Evolutionary conservation across 2,113 vertebrate species (phyloP).

Genomic region (Bubo scandiacus): DNA sequence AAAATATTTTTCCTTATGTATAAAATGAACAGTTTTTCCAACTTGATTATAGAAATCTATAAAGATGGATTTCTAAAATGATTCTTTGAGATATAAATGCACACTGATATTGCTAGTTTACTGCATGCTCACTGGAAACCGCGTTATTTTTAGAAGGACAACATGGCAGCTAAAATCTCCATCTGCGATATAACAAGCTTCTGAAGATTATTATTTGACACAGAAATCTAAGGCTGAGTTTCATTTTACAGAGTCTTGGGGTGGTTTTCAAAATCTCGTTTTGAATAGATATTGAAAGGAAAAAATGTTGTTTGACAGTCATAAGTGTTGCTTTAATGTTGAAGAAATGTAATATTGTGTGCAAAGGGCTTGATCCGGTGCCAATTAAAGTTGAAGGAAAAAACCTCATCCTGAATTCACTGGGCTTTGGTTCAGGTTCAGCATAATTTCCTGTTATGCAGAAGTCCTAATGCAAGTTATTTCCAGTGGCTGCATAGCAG

Average conservation of each 20-base stretch:
- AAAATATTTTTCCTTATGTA: neutral
- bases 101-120: conserved; percentile 39
- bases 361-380: neutral
- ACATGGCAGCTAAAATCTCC: conserved; percentile 69
- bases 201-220: conserved; percentile 60
- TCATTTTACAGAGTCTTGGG: neutral
- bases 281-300: neutral
- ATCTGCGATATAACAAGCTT: conserved; percentile 61
- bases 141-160: conserved; percentile 74
- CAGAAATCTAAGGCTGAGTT: conserved; percentile 37
- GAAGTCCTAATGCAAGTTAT: conserved; percentile 16
- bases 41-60: neutral
- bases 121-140: conserved; percentile 46
- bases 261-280: conserved; percentile 11
- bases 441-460: conserved; percentile 9
- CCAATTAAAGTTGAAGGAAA: neutral
- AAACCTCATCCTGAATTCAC: neutral
- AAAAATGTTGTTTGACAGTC: neutral
- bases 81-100: conserved; percentile 19
- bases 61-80: conserved; percentile 12
- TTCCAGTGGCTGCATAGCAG: conserved; percentile 10
- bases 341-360: neutral
- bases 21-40: neutral
- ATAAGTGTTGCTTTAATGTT: neutral
- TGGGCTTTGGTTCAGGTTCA: conserved; percentile 21